Conservation (phyloP, 1,140 invertebrate species). For the Hydropsyche tenuis region DNA sequence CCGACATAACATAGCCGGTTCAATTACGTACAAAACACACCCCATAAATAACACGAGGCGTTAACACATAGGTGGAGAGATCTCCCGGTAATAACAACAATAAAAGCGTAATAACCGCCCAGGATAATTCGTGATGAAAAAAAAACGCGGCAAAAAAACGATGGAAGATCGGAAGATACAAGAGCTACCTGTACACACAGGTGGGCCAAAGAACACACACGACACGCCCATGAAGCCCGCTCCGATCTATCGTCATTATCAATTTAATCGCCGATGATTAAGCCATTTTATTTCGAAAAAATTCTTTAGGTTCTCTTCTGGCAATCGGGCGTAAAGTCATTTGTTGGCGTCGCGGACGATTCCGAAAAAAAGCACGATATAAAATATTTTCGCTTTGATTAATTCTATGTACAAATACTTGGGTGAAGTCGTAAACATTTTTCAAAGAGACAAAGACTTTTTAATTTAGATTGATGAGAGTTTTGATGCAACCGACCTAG, state of each 20-base stretch:
- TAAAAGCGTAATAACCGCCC: conserved; percentile 27
- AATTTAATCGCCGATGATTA: not conserved
- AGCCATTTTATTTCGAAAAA: not conserved
- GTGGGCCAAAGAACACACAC: conserved; percentile 21
- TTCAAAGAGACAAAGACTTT: no score
- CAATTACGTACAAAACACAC: conserved; percentile 23
- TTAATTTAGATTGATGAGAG: no score
- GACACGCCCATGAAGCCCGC: conserved; percentile 12
- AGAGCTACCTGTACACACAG: conserved; percentile 27
- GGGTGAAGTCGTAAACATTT: no score
- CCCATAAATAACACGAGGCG: conserved; percentile 14
- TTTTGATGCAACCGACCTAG: no score
- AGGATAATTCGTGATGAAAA: not conserved
- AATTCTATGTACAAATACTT: no score
- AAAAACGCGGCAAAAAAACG: not conserved
- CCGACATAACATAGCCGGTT: no score
- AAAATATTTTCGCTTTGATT: no score
- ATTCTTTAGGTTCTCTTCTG: no score
- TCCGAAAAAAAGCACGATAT: no score
- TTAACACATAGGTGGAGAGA: conserved; percentile 1
- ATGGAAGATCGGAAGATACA: conserved; percentile 19
- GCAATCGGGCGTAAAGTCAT: no score
- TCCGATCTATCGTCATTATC: conserved; percentile 2
- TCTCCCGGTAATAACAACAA: conserved; percentile 30
- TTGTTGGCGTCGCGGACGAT: no score